Base-by-base conservation (phyloP, 2,888 invertebrate species). In the Gortyna flavago region DNA sequence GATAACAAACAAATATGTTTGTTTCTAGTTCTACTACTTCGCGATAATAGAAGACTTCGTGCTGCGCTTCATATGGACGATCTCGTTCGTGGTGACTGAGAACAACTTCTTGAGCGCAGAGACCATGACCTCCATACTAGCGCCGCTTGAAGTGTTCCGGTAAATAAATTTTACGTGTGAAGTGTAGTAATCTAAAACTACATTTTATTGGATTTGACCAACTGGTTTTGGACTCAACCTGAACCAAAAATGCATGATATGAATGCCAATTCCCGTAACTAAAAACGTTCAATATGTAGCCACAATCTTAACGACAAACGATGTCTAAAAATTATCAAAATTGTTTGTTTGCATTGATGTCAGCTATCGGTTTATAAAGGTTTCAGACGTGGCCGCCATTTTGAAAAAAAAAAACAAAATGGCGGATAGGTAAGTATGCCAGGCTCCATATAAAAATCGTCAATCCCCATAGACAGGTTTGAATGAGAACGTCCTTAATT, bases 1-100 rank as follows among this genome's bases (percentile, higher is more conserved):
- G 7, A 21, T 41, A 66, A 66, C 1, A 29, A 44, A 29, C 4
- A 21, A 67, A 44, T 44, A 21, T 32, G 25, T 44, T 64, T 35
- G 77, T 83, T 97, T 97, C 38, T 94, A 99, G 98, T 97, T 98
- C 90, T 99, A 99, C 94, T 99, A 99, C 94, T 99, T 99, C 95
- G 99, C 99, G 35, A 99, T 99, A 86, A 97, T 99, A 62, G 99
- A 99, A 96, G 99, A 99, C 95, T 98, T 99, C 81, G 96, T 99
- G 66, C 96, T 99, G 62, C 97, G 99, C 83, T 99, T 99, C 93
- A 97, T 98, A 25, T 99, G 99, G 99, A 98, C 98, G 1, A 96
- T 99, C 73, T 98, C 99, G 61, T 98, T 99, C 92, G 97, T 98
- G 68, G 95, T 99, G 51, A 98, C 98, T 0, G 98, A 99, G 95